A percentile compares a stretch with the other conserved stretches of the same genome.
Evolutionary conservation across 2,797 vertebrate species (phyloP).

Genomic region (Myotis daubentonii): DNA sequence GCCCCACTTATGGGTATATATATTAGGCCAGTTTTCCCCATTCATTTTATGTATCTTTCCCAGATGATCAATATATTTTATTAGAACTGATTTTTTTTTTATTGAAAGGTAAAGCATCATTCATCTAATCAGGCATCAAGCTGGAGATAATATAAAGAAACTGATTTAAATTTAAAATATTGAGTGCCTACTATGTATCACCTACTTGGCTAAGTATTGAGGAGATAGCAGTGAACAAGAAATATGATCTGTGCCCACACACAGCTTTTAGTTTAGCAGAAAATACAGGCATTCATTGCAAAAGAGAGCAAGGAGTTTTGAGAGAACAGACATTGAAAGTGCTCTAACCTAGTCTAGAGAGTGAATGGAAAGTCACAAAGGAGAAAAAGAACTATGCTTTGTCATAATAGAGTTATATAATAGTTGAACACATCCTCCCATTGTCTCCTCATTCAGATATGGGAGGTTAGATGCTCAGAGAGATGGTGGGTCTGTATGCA

Average conservation of each 20-base stretch:
- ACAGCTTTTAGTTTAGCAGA: background rate
- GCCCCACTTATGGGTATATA: background rate
- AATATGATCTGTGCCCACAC: background rate
- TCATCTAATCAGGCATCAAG: background rate
- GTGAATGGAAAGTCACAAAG: background rate
- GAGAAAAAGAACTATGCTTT: background rate
- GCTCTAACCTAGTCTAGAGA: background rate
- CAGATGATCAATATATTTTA: background rate
- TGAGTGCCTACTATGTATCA: background rate
- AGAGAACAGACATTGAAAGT: background rate
- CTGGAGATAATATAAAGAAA: conserved; percentile 12
- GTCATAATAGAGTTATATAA: background rate
- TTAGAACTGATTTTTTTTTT: background rate
- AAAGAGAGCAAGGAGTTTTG: background rate
- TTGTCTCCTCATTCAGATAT: background rate
- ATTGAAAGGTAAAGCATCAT: background rate
- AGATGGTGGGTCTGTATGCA: background rate
- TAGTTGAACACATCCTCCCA: background rate
- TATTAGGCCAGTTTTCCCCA: background rate
- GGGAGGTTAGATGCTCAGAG: background rate
- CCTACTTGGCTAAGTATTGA: background rate
- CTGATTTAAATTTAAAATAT: background rate
- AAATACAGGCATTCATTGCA: background rate
- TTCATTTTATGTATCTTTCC: background rate
- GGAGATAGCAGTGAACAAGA: background rate